Evolutionary conservation across 2,888 invertebrate genomes (phyloP).

Genomic region (Agrochola lota): DNA sequence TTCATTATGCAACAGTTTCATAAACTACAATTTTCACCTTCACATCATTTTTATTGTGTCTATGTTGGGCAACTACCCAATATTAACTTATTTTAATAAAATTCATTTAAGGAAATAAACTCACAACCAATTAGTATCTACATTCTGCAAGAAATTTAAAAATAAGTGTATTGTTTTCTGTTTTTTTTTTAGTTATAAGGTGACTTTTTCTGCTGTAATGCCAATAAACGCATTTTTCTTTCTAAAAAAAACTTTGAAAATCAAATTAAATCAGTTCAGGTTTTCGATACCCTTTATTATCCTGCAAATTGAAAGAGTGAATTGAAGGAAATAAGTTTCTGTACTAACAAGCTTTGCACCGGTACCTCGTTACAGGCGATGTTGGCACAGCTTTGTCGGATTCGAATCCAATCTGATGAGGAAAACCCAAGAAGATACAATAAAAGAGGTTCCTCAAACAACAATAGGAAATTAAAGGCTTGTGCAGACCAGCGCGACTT

Average conservation of each 20-base stretch:
- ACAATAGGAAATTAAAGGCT: slow-evolving; percentile 27
- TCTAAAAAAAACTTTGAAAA: too few relatives aligned
- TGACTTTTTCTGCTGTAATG: too few relatives aligned
- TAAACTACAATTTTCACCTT: too few relatives aligned
- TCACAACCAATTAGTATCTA: neutral
- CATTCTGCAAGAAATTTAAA: neutral
- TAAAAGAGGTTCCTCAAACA: slow-evolving; percentile 15
- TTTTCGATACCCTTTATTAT: slow-evolving; percentile 9
- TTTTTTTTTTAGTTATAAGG: too few relatives aligned
- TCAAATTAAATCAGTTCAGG: too few relatives aligned
- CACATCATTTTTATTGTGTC: too few relatives aligned
- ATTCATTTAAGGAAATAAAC: neutral
- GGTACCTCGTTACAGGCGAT: slow-evolving; percentile 37
- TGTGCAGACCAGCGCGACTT: too few relatives aligned
- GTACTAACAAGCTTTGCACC: slow-evolving; percentile 40
- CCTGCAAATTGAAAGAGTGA: slow-evolving; percentile 37
- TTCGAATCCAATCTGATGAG: slow-evolving; percentile 20
- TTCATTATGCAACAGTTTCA: too few relatives aligned
- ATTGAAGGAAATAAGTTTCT: slow-evolving; percentile 36
- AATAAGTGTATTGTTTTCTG: too few relatives aligned
- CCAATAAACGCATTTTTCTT: too few relatives aligned
- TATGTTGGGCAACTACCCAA: neutral
- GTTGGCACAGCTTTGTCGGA: slow-evolving; percentile 30
- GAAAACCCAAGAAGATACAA: slow-evolving; percentile 12
- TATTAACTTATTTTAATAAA: neutral